Evolutionary conservation across 2,113 vertebrate genomes (phyloP), one percentile per base, ranked within the genome.

Genomic region (Indicator maculatus): DNA sequence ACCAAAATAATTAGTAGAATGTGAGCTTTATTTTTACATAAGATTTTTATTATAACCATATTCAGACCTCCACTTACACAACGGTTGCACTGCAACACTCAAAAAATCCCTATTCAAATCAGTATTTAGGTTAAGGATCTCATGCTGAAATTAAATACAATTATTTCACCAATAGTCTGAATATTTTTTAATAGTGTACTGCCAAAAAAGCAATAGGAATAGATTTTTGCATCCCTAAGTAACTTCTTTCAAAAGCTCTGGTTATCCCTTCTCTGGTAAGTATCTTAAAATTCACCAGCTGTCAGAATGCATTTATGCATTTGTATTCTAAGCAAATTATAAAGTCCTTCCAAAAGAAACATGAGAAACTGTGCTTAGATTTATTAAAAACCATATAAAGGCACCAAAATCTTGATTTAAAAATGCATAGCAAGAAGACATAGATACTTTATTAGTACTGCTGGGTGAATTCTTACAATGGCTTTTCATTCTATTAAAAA

Each of bases 401-500:
- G 21, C 16, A 83, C 2, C 3, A 79, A 83, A 93, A 26, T 33
- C 28, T 69, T 60, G 8, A 84, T 44, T 89, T 76, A 11, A 93
- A 87, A 87, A 66, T 27, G 4, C 10, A 1, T 14, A 82, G 19
- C 45, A 76, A 65, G 44, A 89, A 72, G 20, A 76, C 12, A 56
- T 12, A 26, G 33, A 60, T 53, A 60, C 26, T 58, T 20, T 36
- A 39, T 9, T 71, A 26, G 12, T 84, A 33, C 19, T 56, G 5
- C 21, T 58, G 26, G 12, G 28, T 67, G 81, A 92, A 87, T 30
- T 58, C 28, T 39, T 63, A 30, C 5, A 81, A 28, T 19, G 8
- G 36, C 44, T 93, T 89, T 82, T 41, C 6, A 17, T 58, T 83
- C 65, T 65, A 36, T 50, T 89, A 76, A 79, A 92, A 91, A 89